These are phyloP conservation scores for Peromyscus leucopus DNA, from an alignment of 2,113 vertebrate genomes.

Conservation along the genomic window DNA sequence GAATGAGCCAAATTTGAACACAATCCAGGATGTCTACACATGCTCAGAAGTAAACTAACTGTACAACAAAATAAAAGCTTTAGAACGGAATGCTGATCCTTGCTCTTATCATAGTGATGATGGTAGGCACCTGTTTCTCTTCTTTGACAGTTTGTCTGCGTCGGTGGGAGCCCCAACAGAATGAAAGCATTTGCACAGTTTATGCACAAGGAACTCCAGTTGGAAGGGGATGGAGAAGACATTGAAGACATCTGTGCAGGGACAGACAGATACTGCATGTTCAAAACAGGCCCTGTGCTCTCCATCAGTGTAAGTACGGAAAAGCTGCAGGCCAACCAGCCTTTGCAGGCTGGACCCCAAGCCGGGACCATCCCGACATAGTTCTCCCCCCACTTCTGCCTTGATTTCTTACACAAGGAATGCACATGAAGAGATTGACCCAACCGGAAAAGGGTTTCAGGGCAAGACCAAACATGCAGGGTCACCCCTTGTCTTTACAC, in stretches of 20 bases:
- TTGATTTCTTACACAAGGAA: slow-evolving; percentile 21
- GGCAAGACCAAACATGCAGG: not conserved
- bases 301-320: slow-evolving; percentile 89
- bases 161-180: slow-evolving; percentile 91
- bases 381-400: not conserved
- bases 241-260: slow-evolving; percentile 90
- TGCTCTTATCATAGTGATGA: rapidly evolving
- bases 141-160: slow-evolving; percentile 90
- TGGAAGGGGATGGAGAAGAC: slow-evolving; percentile 84
- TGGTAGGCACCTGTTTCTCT: rapidly evolving
- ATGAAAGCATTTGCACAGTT: slow-evolving; percentile 93
- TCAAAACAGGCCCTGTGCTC: slow-evolving; percentile 92
- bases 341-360: not conserved
- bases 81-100: rapidly evolving
- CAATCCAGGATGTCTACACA: not conserved
- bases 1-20: slow-evolving; percentile 18
- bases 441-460: not conserved
- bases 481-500: not conserved
- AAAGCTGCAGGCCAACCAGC: not conserved
- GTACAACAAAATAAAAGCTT: slow-evolving; percentile 13
- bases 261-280: slow-evolving; percentile 92
- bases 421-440: not conserved
- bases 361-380: not conserved
- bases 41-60: not conserved
- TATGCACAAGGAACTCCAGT: slow-evolving; percentile 89